Base-by-base conservation (phyloP, 2,113 vertebrate genomes). In the Oryzias woworae region DNA sequence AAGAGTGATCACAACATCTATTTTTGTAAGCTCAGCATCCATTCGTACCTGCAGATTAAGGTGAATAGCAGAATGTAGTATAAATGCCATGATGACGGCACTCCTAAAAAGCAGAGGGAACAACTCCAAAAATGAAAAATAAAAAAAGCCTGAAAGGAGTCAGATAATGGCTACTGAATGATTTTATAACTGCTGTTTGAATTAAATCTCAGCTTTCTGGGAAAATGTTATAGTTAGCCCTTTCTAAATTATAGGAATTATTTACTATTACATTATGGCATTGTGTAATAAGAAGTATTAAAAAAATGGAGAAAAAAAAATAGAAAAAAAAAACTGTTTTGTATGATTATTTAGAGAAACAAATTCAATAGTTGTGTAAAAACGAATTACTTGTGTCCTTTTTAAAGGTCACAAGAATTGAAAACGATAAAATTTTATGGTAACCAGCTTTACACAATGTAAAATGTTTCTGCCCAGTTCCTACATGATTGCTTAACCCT, bases 11-110 rank as follows among this genome's bases (percentile, higher is more conserved):
- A 67, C 49, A 22, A 68, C 72, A 75, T 75, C 69, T 54, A 74
- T 85, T 80, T 59, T 66, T 74, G 66, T 78, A 53, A 83, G 82
- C 66, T 81, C 81, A 73, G 82, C 67, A 67, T 63, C 74, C 69
- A 81, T 72, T 50, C 36, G 69, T 53, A 50, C 63, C 69, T 77
- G 75, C 53, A 75, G 58, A 51, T 64, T 73, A 63, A 45, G 12
- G n/a, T 13, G 23, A 52, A 62, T 59, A 42, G 50, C 14, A 49
- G 50, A 18, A 56, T 55, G 69, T 58, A 63, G 58, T 59, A 51
- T 47, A 42, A 63, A 58, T 43, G 63, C 5, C 66, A 48, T 26
- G 52, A 71, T 26, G 14, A 57, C 45, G 18, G 64, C 28, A 47
- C 23, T 54, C 69, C 26, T 28, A 28, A 28, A 28, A 28, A 28